Evolutionary conservation across 1,140 invertebrate genomes (phyloP), one percentile per base, ranked within the genome.

Genomic region (Drosophila ficusphila): DNA sequence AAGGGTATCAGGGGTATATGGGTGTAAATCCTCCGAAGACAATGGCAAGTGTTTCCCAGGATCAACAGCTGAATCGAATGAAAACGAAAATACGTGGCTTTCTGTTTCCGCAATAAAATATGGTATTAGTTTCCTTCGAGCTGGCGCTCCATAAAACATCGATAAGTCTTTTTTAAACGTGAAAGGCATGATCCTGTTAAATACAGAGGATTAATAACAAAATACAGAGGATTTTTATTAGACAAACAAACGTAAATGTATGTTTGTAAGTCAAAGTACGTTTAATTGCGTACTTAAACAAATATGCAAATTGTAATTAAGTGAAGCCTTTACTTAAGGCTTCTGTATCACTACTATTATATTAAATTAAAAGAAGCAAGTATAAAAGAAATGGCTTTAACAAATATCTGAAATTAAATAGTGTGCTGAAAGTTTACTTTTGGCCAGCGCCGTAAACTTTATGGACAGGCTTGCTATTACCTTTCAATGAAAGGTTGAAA

Each of bases 1-100:
- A 44, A 64, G 53, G 64, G 48, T 54, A 41, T 47, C 19, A 38
- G n/a, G 46, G 68, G 46, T 67, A 25, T 62, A 44, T n/a, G n/a
- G n/a, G n/a, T n/a, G n/a, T 58, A 18, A 8, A 9, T 21, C 3
- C 5, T 34, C 6, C 11, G 2, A 1, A 8, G 9, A 52, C 53
- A 56, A 56, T 31, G 11, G 25, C 41, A 34, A 16, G 46, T 53
- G 47, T 54, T 54, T 58, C 14, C 19, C 14, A 58, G 56, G 49
- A 60, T 56, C 48, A 27, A 38, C 34, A 36, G 49, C 8, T n/a
- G 49, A 38, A 29, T 47, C 3, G 23, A 47, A 6, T 11, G 7
- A 27, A 18, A 47, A 29, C 44, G 18, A 8, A 29, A 27, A 16
- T 19, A 60, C 56, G 54, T 58, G 46, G 16, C 11, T 31, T 48